Evolutionary conservation across 1,140 invertebrate species (phyloP).

Genomic region (Lanistes nyassanus): DNA sequence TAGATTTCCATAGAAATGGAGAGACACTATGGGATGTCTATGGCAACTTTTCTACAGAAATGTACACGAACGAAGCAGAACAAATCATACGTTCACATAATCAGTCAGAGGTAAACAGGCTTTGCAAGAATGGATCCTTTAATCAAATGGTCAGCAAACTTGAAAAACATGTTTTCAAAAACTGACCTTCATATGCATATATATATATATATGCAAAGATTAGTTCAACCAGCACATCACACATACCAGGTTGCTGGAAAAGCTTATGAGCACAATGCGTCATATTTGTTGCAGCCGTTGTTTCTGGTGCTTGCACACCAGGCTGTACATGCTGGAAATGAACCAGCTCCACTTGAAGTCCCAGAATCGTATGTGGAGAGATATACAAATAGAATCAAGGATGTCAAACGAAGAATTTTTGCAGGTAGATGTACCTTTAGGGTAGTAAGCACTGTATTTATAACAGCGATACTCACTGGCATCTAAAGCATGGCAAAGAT

Average conservation of each 20-base stretch:
- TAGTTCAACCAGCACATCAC: too few relatives aligned
- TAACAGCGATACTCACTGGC: too few relatives aligned
- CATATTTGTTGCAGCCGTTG: conserved; percentile 61
- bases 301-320: conserved; percentile 70
- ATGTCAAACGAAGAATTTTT: conserved; percentile 79
- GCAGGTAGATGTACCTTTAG: too few relatives aligned
- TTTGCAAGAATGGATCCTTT: background rate
- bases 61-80: conserved; percentile 58
- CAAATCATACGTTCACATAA: conserved; percentile 61
- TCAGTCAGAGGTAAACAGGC: conserved; percentile 48
- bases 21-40: conserved; percentile 51
- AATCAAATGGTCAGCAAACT: too few relatives aligned
- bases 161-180: too few relatives aligned
- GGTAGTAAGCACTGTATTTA: too few relatives aligned
- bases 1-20: conserved; percentile 57
- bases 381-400: conserved; percentile 75
- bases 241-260: too few relatives aligned
- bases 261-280: too few relatives aligned
- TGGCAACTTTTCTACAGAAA: conserved; percentile 67
- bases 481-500: too few relatives aligned
- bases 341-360: conserved; percentile 75
- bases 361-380: conserved; percentile 77
- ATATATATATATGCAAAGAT: too few relatives aligned
- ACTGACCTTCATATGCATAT: too few relatives aligned
- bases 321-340: conserved; percentile 67